Percentiles rank a stretch among this genome's conserved stretches.
Evolutionary conservation across 2,888 invertebrate genomes (phyloP).

Genomic region (Creontiades dilutus): DNA sequence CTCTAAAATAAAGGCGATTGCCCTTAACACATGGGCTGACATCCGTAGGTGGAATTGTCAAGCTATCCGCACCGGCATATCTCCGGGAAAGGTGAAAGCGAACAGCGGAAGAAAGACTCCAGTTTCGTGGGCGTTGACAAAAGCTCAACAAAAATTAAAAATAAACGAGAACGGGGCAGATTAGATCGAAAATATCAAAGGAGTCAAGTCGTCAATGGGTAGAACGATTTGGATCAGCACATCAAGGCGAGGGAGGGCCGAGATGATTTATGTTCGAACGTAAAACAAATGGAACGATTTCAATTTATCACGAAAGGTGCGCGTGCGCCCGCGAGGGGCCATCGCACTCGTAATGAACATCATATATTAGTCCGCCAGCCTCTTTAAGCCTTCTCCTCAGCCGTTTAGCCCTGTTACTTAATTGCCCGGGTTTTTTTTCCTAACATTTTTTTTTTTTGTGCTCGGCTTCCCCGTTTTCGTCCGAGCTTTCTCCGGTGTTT

Average conservation of each 20-base stretch:
- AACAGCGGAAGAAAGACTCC: neutral
- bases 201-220: conserved; percentile 6
- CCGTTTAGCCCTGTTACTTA: conserved; percentile 15
- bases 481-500: neutral
- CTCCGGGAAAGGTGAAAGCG: too few relatives aligned
- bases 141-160: too few relatives aligned
- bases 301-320: conserved; percentile 52
- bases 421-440: too few relatives aligned
- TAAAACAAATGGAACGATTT: conserved; percentile 45
- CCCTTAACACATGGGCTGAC: too few relatives aligned
- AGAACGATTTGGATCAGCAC: conserved; percentile 12
- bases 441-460: too few relatives aligned
- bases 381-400: conserved; percentile 20
- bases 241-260: neutral
- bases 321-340: conserved; percentile 48
- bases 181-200: neutral
- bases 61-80: too few relatives aligned
- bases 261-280: conserved; percentile 26
- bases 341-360: conserved; percentile 37
- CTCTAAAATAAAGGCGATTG: too few relatives aligned
- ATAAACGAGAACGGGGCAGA: neutral
- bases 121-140: neutral
- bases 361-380: conserved; percentile 40
- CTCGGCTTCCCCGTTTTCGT: neutral
- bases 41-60: too few relatives aligned